A percentile compares a stretch with the other conserved stretches of the same genome.
These are phyloP conservation scores for Telmatherina bonti DNA, from an alignment of 2,797 vertebrate genomes.

Conservation along the genomic window DNA sequence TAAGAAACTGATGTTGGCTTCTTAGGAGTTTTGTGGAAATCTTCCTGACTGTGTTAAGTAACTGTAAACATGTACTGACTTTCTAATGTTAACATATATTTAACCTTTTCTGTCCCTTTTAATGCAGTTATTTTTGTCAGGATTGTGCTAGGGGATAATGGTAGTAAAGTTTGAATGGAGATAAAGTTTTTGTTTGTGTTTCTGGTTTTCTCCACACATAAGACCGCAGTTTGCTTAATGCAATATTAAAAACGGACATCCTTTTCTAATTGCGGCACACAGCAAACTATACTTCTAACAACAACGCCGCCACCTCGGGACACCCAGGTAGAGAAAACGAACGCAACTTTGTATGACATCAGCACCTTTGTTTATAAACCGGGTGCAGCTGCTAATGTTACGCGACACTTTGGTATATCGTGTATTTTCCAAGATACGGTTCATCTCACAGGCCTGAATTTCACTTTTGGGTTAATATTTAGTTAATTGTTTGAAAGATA, in stretches of 20 bases:
- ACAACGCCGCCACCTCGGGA: background rate
- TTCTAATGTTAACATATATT: constrained; percentile 20
- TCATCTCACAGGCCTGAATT: background rate
- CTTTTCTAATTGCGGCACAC: too few relatives aligned
- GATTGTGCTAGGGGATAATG: constrained; percentile 40
- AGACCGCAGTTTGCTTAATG: background rate
- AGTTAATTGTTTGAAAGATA: constrained; percentile 9
- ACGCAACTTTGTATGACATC: constrained; percentile 28
- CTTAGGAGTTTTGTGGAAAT: constrained; percentile 18
- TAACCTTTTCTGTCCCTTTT: constrained; percentile 38
- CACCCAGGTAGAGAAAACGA: background rate
- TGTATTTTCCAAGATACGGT: background rate
- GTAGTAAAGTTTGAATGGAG: constrained; percentile 49
- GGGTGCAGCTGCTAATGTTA: background rate
- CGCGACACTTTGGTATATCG: background rate
- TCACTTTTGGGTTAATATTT: background rate
- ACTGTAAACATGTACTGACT: constrained; percentile 33
- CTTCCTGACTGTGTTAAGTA: constrained; percentile 16
- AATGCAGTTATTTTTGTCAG: constrained; percentile 36
- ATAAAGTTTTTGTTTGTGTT: constrained; percentile 15
- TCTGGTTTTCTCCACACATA: background rate
- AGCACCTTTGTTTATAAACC: constrained; percentile 49
- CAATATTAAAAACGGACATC: background rate
- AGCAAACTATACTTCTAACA: background rate
- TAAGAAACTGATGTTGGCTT: constrained; percentile 15